Conservation (phyloP, 1,140 invertebrate genomes). For the Scaptomyza graminum region DNA sequence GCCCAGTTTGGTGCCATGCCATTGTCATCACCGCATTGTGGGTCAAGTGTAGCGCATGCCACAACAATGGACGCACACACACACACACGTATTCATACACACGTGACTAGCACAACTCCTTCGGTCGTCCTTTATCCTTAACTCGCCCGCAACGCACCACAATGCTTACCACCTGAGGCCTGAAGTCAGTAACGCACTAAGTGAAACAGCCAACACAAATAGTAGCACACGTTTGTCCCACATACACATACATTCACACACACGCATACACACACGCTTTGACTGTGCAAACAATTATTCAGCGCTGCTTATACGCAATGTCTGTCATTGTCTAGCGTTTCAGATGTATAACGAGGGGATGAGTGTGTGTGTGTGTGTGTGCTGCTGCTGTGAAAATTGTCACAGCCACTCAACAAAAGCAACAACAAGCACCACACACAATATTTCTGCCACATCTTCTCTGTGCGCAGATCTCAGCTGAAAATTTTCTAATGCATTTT, state of each 20-base stretch:
- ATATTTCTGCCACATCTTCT: not conserved
- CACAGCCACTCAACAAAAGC: conserved; percentile 16
- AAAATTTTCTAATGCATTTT: conserved; percentile 75
- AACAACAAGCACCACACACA: not conserved
- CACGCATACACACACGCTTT: conserved; percentile 32
- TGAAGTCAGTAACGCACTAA: conserved; percentile 58
- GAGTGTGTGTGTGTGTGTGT: conserved; percentile 1
- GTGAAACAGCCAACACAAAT: conserved; percentile 77
- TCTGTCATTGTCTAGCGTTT: conserved; percentile 53
- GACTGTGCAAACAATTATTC: conserved; percentile 63
- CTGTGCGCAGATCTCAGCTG: conserved; percentile 37
- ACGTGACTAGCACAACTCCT: conserved; percentile 5
- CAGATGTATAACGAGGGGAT: conserved; percentile 8
- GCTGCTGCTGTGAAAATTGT: conserved; percentile 8
- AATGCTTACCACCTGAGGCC: conserved; percentile 59
- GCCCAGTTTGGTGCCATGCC: conserved; percentile 30
- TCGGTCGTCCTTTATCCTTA: not conserved
- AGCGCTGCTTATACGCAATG: conserved; percentile 76
- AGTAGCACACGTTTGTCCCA: conserved; percentile 56
- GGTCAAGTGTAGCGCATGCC: conserved; percentile 71
- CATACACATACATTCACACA: conserved; percentile 32
- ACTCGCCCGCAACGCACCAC: not conserved
- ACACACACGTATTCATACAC: not conserved
- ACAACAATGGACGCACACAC: conserved; percentile 58
- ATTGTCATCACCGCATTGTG: conserved; percentile 51